Conservation (phyloP, 2,113 vertebrate species). For the Petroica traversi region DNA sequence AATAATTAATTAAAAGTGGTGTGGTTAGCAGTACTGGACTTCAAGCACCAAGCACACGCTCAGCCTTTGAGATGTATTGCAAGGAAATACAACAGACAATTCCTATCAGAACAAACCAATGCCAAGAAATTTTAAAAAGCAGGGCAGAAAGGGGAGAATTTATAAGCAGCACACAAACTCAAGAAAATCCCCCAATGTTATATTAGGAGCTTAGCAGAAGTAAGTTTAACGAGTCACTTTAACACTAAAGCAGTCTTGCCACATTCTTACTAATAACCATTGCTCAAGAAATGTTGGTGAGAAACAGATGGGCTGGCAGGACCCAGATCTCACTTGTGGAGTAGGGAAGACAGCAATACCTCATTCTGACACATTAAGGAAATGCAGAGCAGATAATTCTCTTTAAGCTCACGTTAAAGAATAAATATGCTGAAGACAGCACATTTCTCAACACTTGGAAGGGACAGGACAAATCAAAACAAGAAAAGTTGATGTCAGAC, state of each 20-base stretch:
- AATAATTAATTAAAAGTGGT: background rate
- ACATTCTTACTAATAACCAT: background rate
- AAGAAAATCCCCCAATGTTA: background rate
- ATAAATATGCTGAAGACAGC: background rate
- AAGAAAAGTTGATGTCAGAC: background rate
- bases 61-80: background rate
- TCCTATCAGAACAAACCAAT: background rate
- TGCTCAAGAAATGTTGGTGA: background rate
- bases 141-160: background rate
- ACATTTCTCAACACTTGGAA: background rate
- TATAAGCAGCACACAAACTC: background rate
- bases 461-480: background rate
- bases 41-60: background rate
- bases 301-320: background rate
- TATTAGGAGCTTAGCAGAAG: background rate
- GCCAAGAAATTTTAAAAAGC: background rate
- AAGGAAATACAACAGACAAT: background rate
- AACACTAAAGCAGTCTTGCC: background rate
- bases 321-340: background rate
- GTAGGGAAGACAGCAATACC: background rate
- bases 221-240: fast-evolving
- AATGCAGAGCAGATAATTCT: background rate
- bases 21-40: background rate
- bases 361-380: background rate
- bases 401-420: background rate